Conservation (phyloP, 2,113 vertebrate species). For the Noturus placidus region DNA sequence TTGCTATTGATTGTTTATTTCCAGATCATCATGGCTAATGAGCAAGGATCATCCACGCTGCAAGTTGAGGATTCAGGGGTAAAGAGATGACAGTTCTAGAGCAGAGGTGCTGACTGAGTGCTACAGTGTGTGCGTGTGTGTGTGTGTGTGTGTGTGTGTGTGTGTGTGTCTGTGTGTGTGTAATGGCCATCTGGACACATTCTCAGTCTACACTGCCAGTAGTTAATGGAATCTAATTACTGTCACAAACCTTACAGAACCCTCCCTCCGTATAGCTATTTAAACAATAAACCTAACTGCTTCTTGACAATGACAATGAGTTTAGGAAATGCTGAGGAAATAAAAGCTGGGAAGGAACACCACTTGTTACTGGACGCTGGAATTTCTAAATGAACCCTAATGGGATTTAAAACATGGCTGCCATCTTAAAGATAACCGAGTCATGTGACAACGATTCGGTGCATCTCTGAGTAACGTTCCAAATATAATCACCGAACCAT, state of each 20-base stretch:
- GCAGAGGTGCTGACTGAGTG: background rate
- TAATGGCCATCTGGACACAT: background rate
- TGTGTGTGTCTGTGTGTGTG: background rate
- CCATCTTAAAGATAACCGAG: background rate
- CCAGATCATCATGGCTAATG: conserved; percentile 1
- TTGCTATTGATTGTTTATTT: conserved; percentile 10
- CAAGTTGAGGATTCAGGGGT: conserved; percentile 1
- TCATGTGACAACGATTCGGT: background rate
- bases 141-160: background rate
- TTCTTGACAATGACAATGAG: background rate
- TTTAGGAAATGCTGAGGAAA: background rate
- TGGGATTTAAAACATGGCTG: background rate
- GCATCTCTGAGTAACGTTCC: background rate
- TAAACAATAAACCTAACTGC: background rate
- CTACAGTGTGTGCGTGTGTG: background rate
- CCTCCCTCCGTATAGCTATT: background rate
- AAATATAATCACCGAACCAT: background rate
- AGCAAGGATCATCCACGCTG: background rate
- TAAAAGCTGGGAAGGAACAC: background rate
- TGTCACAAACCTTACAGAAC: background rate
- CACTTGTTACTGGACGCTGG: background rate
- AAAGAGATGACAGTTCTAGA: conserved; percentile 13
- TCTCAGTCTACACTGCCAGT: background rate
- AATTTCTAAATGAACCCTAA: background rate
- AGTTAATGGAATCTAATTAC: conserved; percentile 19